A percentile compares a stretch with the other conserved stretches of the same genome.
These are phyloP conservation scores for Steinernema carpocapsae DNA, from an alignment of 2,888 invertebrate genomes.

Conservation along the genomic window DNA sequence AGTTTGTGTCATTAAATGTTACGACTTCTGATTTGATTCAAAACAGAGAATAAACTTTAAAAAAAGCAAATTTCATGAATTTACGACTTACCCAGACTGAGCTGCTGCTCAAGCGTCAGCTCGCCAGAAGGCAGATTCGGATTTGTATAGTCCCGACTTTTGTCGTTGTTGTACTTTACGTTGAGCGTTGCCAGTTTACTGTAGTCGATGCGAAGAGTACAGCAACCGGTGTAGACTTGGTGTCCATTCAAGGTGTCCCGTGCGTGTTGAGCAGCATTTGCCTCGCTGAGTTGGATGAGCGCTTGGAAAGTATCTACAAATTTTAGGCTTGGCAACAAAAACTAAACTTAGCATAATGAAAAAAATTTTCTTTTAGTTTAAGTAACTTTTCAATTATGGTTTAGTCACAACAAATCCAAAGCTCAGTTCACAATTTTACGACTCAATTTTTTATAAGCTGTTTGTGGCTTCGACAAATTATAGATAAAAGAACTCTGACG, in stretches of 20 bases:
- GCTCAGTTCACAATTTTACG: too few species aligned
- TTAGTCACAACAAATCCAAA: too few species aligned
- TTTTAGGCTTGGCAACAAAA: too few species aligned
- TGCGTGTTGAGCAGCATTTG: slow-evolving; percentile 93
- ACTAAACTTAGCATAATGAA: too few species aligned
- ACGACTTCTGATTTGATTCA: too few species aligned
- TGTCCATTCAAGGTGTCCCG: slow-evolving; percentile 96
- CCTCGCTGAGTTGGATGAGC: slow-evolving; percentile 96
- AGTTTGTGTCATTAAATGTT: too few species aligned
- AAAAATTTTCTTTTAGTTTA: too few species aligned
- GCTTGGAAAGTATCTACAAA: slow-evolving; percentile 92
- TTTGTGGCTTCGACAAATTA: not conserved
- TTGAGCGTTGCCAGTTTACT: slow-evolving; percentile 96
- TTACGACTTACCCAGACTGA: slow-evolving; percentile 51
- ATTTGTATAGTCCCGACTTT: slow-evolving; percentile 98
- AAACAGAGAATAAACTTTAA: too few species aligned
- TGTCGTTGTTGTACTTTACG: slow-evolving; percentile 99
- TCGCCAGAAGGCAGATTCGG: slow-evolving; percentile 95
- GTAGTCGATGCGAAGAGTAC: slow-evolving; percentile 97
- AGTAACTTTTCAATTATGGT: too few species aligned
- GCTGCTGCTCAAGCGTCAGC: slow-evolving; percentile 66
- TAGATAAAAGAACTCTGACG: not conserved
- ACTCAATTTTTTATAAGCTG: too few species aligned
- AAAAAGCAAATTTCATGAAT: too few species aligned
- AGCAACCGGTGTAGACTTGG: slow-evolving; percentile 88